Conservation (phyloP, 2,888 invertebrate species). For the Gryllus longicercus region DNA sequence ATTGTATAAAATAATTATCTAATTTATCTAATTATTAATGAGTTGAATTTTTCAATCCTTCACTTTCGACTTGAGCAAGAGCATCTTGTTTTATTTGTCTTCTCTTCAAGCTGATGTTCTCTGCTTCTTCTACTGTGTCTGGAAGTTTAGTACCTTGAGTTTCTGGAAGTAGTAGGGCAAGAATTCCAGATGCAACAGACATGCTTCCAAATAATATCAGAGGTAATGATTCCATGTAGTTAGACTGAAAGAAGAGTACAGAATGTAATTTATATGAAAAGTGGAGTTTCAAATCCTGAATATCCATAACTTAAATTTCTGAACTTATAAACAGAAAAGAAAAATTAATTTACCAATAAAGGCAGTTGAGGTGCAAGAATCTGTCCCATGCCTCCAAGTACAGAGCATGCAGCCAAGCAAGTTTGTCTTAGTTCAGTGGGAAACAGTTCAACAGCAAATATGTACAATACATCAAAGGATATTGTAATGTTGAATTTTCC, state of each 20-base stretch:
- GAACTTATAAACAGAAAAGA: not conserved
- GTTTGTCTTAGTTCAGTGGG: slow-evolving; percentile 65
- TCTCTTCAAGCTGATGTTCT: slow-evolving; percentile 38
- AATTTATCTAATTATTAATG: not conserved
- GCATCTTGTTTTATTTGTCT: slow-evolving; percentile 12
- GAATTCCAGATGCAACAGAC: slow-evolving; percentile 58
- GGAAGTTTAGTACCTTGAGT: slow-evolving; percentile 61
- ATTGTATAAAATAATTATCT: not conserved
- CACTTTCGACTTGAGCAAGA: slow-evolving; percentile 5
- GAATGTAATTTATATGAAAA: not conserved
- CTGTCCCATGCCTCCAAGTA: slow-evolving; percentile 66
- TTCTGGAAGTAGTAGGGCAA: slow-evolving; percentile 66
- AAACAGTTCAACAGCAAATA: slow-evolving; percentile 68
- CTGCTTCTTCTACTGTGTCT: slow-evolving; percentile 68
- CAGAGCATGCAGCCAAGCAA: slow-evolving; percentile 63
- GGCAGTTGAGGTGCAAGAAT: slow-evolving; percentile 69
- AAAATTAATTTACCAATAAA: slow-evolving; percentile 53
- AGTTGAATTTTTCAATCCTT: slow-evolving; percentile 17
- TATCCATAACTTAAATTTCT: not conserved
- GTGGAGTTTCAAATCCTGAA: not conserved
- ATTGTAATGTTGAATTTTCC: slow-evolving; percentile 65
- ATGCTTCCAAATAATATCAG: slow-evolving; percentile 62
- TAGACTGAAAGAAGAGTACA: slow-evolving; percentile 40
- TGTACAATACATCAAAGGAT: slow-evolving; percentile 64
- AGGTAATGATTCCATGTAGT: slow-evolving; percentile 52